Base-by-base conservation (phyloP, 1,140 invertebrate species). In the Drosophila parabipectinata region DNA sequence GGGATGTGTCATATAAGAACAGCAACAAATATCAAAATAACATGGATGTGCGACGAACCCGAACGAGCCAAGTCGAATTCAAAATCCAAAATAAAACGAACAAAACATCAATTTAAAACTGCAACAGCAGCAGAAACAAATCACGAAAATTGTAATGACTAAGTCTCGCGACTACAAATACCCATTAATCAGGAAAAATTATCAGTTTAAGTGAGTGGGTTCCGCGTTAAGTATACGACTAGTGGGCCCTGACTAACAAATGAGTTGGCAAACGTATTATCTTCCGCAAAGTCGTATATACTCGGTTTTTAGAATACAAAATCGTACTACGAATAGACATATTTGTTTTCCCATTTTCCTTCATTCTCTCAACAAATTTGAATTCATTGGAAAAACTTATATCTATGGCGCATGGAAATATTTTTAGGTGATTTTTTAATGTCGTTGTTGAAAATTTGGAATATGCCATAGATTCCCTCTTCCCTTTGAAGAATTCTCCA, bases 1-100 rank as follows among this genome's bases (percentile, higher is more conserved):
- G 41, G 41, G 15, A 88, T 87, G 82, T 87, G 82, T 87, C 82
- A 87, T 82, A 77, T 57, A 68, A 72, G 44, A 61, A 47, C 61
- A 73, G 57, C 47, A 72, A 56, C 41, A 37, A 32, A 34, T 32
- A 57, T 34, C 32, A 37, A 8, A 37, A 41, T 24, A 26, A 30
- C 21, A 37, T 12, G 28, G 73, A 85, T 63, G 78, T 72, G 72
- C 61, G 77, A 80, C 77, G 81, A 85, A 77, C 62, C 83, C 55
- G 60, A 80, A 85, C 64, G 69, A 69, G 66, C 66, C 66, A 69
- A 69, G 24, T 41, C 44, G 48, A 69, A 69, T 48, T 51, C 63
- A 39, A 57, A 69, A 69, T 48, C 63, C 63, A 39, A 69, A 67
- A 48, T 56, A 57, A 75, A 54, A 37, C 44, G 15, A 47, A 32